Conservation (phyloP, 1,140 invertebrate genomes). For the Trigoniulus corallinus region DNA sequence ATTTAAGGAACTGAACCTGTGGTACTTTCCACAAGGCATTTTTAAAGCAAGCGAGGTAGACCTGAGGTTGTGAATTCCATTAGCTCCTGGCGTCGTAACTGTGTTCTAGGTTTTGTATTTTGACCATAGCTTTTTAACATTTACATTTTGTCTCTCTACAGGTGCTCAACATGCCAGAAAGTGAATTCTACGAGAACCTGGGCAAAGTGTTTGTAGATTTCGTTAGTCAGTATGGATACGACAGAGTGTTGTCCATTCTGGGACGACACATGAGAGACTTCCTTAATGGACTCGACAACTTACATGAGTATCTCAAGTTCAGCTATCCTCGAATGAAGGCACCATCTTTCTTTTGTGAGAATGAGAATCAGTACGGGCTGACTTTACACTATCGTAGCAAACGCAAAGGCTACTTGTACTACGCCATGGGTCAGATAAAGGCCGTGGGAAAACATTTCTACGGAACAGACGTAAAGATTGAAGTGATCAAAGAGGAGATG, state of each 20-base stretch:
- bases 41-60: too few relatives aligned
- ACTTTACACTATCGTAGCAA: constrained; percentile 87
- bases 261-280: constrained; percentile 89
- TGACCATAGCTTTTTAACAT: too few relatives aligned
- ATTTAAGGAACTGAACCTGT: too few relatives aligned
- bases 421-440: constrained; percentile 91
- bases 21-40: too few relatives aligned
- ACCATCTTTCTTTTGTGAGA: constrained; percentile 91
- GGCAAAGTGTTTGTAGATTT: constrained; percentile 77
- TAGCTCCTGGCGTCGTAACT: too few relatives aligned
- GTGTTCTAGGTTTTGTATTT: too few relatives aligned
- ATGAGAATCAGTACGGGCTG: constrained; percentile 69
- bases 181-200: constrained; percentile 78
- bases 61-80: too few relatives aligned
- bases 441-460: constrained; percentile 77
- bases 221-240: constrained; percentile 88
- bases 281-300: constrained; percentile 86
- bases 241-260: constrained; percentile 69
- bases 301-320: constrained; percentile 93
- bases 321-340: constrained; percentile 84
- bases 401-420: constrained; percentile 80
- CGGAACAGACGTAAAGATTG: constrained; percentile 80
- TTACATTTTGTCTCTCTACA: too few relatives aligned
- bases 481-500: constrained; percentile 66
- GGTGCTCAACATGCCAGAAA: constrained; percentile 65